A percentile compares a stretch with the other conserved stretches of the same genome.
Conservation (phyloP, 1,140 invertebrate species). For the Pseudobourletiella spinata region DNA sequence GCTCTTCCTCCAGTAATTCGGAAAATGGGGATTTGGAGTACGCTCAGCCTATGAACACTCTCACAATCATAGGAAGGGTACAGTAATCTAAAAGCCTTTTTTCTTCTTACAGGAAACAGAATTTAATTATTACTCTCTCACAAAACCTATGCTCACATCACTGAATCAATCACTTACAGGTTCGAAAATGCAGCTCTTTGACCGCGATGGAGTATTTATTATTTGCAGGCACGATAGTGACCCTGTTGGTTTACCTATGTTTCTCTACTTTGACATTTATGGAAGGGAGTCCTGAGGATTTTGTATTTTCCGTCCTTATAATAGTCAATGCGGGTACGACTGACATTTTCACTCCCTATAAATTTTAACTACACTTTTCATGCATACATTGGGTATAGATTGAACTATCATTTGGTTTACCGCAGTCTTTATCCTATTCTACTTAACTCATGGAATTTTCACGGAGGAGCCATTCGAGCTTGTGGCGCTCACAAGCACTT, state of each 20-base stretch:
- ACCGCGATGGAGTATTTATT: conserved; percentile 22
- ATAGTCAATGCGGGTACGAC: conserved; percentile 22
- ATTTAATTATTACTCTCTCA: not conserved
- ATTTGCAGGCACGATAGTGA: conserved; percentile 1
- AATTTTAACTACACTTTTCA: not conserved
- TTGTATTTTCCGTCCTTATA: conserved; percentile 24
- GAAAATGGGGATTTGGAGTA: not conserved
- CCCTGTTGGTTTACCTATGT: conserved; percentile 11
- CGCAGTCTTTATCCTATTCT: conserved; percentile 28
- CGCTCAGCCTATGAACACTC: not conserved
- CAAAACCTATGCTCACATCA: not conserved
- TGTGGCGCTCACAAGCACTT: not conserved
- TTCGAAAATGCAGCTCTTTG: conserved; percentile 21
- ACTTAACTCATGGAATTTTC: conserved; percentile 33
- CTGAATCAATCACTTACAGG: conserved; percentile 8
- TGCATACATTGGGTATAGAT: not conserved
- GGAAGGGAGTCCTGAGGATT: conserved; percentile 14
- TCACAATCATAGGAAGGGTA: conserved; percentile 17
- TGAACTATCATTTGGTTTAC: not conserved
- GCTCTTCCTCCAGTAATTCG: not conserved
- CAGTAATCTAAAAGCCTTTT: not conserved
- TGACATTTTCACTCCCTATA: not conserved
- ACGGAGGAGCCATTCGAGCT: conserved; percentile 34
- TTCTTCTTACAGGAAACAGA: not conserved
- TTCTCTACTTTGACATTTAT: conserved; percentile 15